Percentiles rank a stretch among this genome's conserved stretches.
phyloP scores from a whole-genome alignment of 2,888 invertebrate genomes.

The Smittia sp. region DNA sequence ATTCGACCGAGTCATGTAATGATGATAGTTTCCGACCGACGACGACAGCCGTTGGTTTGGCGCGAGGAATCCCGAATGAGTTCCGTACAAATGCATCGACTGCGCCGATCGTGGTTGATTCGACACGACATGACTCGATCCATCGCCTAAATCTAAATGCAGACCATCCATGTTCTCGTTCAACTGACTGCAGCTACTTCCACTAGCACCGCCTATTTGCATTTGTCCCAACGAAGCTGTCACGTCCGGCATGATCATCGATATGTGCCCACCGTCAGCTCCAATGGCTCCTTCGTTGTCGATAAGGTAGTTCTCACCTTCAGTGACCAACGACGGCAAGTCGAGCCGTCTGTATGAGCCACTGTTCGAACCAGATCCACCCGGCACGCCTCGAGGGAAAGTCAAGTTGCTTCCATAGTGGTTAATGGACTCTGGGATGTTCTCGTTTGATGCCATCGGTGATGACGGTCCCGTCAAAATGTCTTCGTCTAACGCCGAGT shows the following conservation, averaged over 20 bases:
- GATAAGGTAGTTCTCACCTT: constrained; percentile 55
- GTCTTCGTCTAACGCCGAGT: constrained; percentile 44
- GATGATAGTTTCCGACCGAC: constrained; percentile 50
- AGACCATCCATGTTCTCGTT: constrained; percentile 54
- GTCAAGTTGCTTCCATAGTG: constrained; percentile 64
- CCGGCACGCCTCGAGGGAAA: constrained; percentile 57
- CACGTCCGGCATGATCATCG: constrained; percentile 87
- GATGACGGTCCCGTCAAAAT: constrained; percentile 46
- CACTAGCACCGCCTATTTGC: constrained; percentile 54
- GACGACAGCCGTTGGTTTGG: constrained; percentile 43
- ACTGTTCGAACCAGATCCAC: constrained; percentile 45
- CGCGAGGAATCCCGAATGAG: background rate
- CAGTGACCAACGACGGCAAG: constrained; percentile 64
- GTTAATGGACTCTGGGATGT: constrained; percentile 46
- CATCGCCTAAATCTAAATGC: constrained; percentile 83
- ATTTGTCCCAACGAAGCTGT: constrained; percentile 70
- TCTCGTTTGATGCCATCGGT: constrained; percentile 39
- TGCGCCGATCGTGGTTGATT: constrained; percentile 22
- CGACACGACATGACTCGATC: constrained; percentile 62
- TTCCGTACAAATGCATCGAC: constrained; percentile 29
- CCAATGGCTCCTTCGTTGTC: constrained; percentile 51
- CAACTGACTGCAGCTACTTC: constrained; percentile 45
- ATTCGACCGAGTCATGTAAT: constrained; percentile 51
- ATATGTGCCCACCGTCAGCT: constrained; percentile 65
- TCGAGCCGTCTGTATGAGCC: constrained; percentile 55